Evolutionary conservation across 2,888 invertebrate genomes (phyloP).

Genomic region (Ennomos quercinarius): DNA sequence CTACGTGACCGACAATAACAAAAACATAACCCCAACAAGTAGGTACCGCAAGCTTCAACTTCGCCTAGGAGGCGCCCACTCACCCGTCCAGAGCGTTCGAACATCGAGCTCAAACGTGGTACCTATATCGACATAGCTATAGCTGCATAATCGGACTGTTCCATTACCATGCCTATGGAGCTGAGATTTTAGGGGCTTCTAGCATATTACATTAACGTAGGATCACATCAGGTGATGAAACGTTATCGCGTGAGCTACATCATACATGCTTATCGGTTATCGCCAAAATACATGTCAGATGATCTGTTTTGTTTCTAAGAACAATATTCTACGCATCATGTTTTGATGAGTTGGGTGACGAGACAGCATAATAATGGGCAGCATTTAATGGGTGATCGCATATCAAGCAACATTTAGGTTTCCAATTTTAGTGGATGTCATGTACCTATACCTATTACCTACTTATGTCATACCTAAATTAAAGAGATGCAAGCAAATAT

Average conservation of each 20-base stretch:
- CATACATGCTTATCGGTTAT: conserved; percentile 33
- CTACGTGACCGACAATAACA: conserved; percentile 83
- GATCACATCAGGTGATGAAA: conserved; percentile 36
- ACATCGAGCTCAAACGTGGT: conserved; percentile 35
- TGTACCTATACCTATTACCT: too few species aligned
- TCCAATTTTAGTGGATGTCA: conserved; percentile 27
- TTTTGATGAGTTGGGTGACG: conserved; percentile 17
- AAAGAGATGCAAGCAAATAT: too few species aligned
- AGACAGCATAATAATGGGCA: conserved; percentile 13
- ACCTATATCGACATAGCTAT: conserved; percentile 39
- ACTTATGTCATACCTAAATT: too few species aligned
- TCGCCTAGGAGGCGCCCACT: conserved; percentile 22
- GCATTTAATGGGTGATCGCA: conserved; percentile 23
- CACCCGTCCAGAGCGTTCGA: conserved; percentile 25
- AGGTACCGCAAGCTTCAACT: conserved; percentile 46
- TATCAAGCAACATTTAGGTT: conserved; percentile 27
- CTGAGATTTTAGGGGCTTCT: conserved; percentile 4
- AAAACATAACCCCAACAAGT: conserved; percentile 70
- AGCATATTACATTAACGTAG: conserved; percentile 32
- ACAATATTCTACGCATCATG: conserved; percentile 31
- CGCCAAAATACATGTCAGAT: conserved; percentile 45
- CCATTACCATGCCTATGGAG: conserved; percentile 8
- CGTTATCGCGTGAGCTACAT: conserved; percentile 39
- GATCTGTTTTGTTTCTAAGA: conserved; percentile 37
- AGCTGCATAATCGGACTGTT: conserved; percentile 30